phyloP scores from a whole-genome alignment of 1,140 invertebrate genomes.

The Trachelipus rathkii region DNA sequence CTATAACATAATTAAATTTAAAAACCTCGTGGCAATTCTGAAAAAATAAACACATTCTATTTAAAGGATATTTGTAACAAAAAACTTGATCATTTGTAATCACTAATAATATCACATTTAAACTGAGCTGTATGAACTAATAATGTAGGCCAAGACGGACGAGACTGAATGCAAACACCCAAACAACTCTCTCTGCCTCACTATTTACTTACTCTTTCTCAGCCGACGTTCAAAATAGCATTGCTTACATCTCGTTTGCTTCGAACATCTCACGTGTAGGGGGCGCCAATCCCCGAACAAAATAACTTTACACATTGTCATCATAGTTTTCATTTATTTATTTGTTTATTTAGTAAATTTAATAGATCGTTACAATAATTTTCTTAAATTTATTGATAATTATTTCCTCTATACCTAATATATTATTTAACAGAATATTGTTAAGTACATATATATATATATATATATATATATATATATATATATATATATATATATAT shows the following conservation, averaged over 20 bases:
- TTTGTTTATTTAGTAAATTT: too few species aligned
- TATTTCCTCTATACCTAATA: too few species aligned
- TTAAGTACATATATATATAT: too few species aligned
- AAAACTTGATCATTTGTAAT: conserved; percentile 1
- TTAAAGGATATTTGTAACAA: not conserved
- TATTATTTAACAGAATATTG: too few species aligned
- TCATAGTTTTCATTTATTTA: too few species aligned
- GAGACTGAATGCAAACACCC: not conserved
- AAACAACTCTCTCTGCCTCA: not conserved
- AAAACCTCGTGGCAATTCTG: not conserved
- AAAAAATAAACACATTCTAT: not conserved
- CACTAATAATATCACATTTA: too few species aligned
- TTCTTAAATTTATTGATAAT: too few species aligned
- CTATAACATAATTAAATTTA: not conserved
- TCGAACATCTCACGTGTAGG: not conserved
- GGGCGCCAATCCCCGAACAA: not conserved
- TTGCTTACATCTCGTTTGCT: not conserved
- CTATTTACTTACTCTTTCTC: not conserved
- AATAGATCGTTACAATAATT: too few species aligned
- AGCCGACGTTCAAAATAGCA: conserved; percentile 2
- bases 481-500: too few species aligned
- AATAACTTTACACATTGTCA: too few species aligned
- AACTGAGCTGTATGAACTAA: not conserved
- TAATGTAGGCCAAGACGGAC: not conserved
- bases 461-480: too few species aligned